Percentiles rank a stretch among this genome's conserved stretches.
Evolutionary conservation across 1,140 invertebrate species (phyloP).

Genomic region (Aphaenogaster floridana): DNA sequence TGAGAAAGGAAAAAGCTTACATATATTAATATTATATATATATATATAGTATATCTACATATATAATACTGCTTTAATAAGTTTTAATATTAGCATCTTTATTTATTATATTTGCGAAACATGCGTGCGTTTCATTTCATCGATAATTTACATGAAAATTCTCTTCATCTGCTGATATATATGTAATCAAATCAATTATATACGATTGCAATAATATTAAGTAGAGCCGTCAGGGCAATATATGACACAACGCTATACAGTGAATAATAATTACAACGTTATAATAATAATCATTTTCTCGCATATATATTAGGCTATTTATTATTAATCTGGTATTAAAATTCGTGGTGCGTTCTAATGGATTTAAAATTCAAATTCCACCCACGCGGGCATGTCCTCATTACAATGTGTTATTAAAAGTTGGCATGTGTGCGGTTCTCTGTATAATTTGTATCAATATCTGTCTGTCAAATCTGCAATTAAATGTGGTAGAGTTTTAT

Average conservation of each 20-base stretch:
- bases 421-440: not conserved
- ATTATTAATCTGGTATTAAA: conserved; percentile 58
- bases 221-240: conserved; percentile 16
- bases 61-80: conserved; percentile 7
- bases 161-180: conserved; percentile 38
- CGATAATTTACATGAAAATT: conserved; percentile 53
- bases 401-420: conserved; percentile 62
- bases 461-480: conserved; percentile 31
- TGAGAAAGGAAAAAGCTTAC: not conserved
- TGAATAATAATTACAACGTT: conserved; percentile 54
- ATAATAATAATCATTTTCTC: conserved; percentile 50
- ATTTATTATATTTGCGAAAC: conserved; percentile 1
- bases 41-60: not conserved
- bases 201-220: conserved; percentile 54
- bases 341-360: conserved; percentile 49
- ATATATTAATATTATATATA: conserved; percentile 2
- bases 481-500: conserved; percentile 21
- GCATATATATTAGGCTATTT: conserved; percentile 53
- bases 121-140: conserved; percentile 21
- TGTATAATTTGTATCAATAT: conserved; percentile 32
- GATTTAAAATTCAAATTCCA: conserved; percentile 62
- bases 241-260: conserved; percentile 20
- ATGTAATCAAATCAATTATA: conserved; percentile 46
- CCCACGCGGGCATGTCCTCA: conserved; percentile 12
- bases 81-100: conserved; percentile 32